Conservation (phyloP, 2,888 invertebrate genomes). For the Tipula lateralis region DNA sequence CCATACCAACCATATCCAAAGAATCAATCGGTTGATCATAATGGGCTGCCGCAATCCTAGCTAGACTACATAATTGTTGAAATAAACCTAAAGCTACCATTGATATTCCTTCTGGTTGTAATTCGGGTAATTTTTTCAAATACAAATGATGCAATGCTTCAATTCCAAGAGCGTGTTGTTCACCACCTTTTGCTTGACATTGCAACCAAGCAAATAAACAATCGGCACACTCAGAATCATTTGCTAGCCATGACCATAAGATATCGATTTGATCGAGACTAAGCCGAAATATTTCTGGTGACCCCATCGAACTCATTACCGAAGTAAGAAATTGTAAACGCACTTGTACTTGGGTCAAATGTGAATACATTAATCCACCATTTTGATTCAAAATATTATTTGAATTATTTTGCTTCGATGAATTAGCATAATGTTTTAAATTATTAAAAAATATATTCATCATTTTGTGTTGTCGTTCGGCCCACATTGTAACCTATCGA, state of each 20-base stretch:
- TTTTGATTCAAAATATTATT: conserved; percentile 40
- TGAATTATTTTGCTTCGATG: conserved; percentile 41
- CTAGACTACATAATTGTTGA: conserved; percentile 84
- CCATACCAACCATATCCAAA: conserved; percentile 76
- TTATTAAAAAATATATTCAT: conserved; percentile 89
- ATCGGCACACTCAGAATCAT: conserved; percentile 79
- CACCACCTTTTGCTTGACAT: conserved; percentile 85
- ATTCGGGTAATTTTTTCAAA: conserved; percentile 79
- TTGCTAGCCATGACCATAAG: conserved; percentile 86
- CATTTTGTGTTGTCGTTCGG: conserved; percentile 87
- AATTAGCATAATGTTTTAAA: conserved; percentile 65
- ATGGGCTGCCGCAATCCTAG: conserved; percentile 72
- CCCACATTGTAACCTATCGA: conserved; percentile 76
- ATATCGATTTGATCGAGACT: conserved; percentile 86
- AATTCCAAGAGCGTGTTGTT: conserved; percentile 83
- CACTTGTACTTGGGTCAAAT: conserved; percentile 86
- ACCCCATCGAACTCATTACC: conserved; percentile 83
- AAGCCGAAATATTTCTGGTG: conserved; percentile 80
- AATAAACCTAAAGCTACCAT: conserved; percentile 88
- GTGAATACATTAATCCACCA: conserved; percentile 56
- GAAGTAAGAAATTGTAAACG: conserved; percentile 87
- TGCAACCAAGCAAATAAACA: conserved; percentile 91
- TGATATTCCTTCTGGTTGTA: conserved; percentile 83
- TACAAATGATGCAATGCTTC: conserved; percentile 85
- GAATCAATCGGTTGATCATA: conserved; percentile 52